Evolutionary conservation across 2,888 invertebrate genomes (phyloP).

Genomic region (Tolmerus cingulatus): DNA sequence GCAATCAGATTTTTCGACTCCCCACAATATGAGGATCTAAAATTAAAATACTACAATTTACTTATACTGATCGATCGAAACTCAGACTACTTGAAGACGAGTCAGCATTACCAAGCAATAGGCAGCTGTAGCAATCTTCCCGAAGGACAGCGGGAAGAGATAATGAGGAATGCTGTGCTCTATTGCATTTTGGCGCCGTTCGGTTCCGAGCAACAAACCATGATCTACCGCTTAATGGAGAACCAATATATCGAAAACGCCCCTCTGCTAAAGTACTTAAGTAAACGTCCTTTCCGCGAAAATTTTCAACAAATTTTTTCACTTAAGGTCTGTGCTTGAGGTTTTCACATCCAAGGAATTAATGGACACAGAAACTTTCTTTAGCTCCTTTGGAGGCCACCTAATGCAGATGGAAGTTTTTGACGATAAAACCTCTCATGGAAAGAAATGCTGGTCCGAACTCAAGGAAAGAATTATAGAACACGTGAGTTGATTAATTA

Average conservation of each 20-base stretch:
- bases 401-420: constrained; percentile 80
- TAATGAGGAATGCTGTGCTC: constrained; percentile 83
- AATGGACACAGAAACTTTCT: constrained; percentile 87
- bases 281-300: background rate
- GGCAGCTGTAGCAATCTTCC: constrained; percentile 77
- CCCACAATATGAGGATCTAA: constrained; percentile 60
- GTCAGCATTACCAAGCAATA: constrained; percentile 90
- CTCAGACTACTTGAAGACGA: constrained; percentile 84
- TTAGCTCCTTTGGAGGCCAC: constrained; percentile 79
- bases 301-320: background rate
- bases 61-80: constrained; percentile 93
- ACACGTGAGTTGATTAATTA: constrained; percentile 67
- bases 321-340: constrained; percentile 68
- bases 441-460: constrained; percentile 86
- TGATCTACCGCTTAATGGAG: constrained; percentile 83
- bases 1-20: constrained; percentile 93
- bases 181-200: constrained; percentile 90
- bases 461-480: constrained; percentile 92
- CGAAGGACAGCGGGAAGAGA: constrained; percentile 69
- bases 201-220: constrained; percentile 92
- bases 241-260: constrained; percentile 86
- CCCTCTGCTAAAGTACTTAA: constrained; percentile 68
- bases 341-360: constrained; percentile 91
- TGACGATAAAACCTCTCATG: constrained; percentile 74
- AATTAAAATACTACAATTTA: constrained; percentile 66